Evolutionary conservation across 1,140 invertebrate genomes (phyloP), one percentile per base, ranked within the genome.

Genomic region (Solen grandis): DNA sequence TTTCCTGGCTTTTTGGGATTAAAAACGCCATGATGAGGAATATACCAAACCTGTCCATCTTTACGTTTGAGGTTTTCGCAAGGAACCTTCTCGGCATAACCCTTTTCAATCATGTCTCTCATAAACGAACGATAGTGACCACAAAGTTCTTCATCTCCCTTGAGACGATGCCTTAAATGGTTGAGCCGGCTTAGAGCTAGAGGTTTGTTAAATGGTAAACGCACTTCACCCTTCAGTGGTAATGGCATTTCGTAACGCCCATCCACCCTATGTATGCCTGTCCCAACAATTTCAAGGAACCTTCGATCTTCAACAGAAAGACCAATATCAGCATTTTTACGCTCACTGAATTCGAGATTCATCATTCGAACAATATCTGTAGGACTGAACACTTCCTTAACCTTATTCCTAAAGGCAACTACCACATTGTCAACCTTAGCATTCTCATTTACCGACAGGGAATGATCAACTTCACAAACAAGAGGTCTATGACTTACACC

Each of bases 51-150:
- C n/a, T n/a, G n/a, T n/a, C n/a, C n/a, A n/a, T n/a, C 76, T 50
- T 69, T 83, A 74, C 3, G 74, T 55, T 57, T 54, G 36, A 35
- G 54, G 75, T 36, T 63, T 79, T n/a, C n/a, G n/a, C n/a, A n/a
- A n/a, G n/a, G n/a, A n/a, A n/a, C n/a, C n/a, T n/a, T n/a, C 62
- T n/a, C n/a, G n/a, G n/a, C n/a, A n/a, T n/a, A n/a, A n/a, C n/a
- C n/a, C n/a, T n/a, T n/a, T n/a, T n/a, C n/a, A n/a, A n/a, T n/a
- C n/a, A n/a, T n/a, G n/a, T n/a, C n/a, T n/a, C n/a, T n/a, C n/a
- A n/a, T n/a, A n/a, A n/a, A n/a, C n/a, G n/a, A n/a, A n/a, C n/a
- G n/a, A n/a, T n/a, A n/a, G n/a, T n/a, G n/a, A n/a, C n/a, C 0
- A 27, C 46, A 27, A 55, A 65, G 75, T 27, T 16, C 16, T n/a